phyloP scores from a whole-genome alignment of 2,888 invertebrate species.

The Microplitis deprimator region DNA sequence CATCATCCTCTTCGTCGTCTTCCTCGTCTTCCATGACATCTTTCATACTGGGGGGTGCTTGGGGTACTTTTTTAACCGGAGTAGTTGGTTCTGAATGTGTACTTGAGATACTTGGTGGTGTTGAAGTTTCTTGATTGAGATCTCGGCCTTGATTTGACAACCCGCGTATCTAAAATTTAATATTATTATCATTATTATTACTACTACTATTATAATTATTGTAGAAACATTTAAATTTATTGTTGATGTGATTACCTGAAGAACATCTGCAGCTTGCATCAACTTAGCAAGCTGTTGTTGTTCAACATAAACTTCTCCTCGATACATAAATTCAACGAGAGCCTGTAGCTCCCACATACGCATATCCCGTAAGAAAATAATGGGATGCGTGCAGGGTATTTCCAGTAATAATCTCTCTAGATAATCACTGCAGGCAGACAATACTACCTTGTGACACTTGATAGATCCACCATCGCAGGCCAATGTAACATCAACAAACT shows the following conservation, averaged over 20 bases:
- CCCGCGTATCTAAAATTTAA: conserved; percentile 63
- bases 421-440: conserved; percentile 89
- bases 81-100: conserved; percentile 56
- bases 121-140: conserved; percentile 52
- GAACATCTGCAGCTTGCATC: conserved; percentile 68
- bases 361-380: conserved; percentile 87
- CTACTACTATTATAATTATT: conserved; percentile 8
- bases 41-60: neutral
- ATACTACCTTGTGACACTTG: conserved; percentile 88
- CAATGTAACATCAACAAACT: conserved; percentile 89
- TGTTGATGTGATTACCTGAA: conserved; percentile 59
- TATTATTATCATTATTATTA: conserved; percentile 1
- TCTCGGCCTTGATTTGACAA: conserved; percentile 67
- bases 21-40: conserved; percentile 13
- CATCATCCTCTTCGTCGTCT: conserved; percentile 57
- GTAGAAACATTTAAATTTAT: conserved; percentile 9
- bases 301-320: conserved; percentile 69
- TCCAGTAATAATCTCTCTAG: conserved; percentile 86
- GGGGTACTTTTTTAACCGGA: conserved; percentile 46
- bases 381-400: conserved; percentile 89
- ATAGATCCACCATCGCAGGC: conserved; percentile 89
- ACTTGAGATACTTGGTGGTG: conserved; percentile 54
- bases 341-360: conserved; percentile 70
- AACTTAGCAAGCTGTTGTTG: conserved; percentile 67
- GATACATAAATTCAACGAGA: conserved; percentile 69